A percentile compares a stretch with the other conserved stretches of the same genome.
Conservation (phyloP, 2,113 vertebrate species). For the Saccopteryx leptura region DNA sequence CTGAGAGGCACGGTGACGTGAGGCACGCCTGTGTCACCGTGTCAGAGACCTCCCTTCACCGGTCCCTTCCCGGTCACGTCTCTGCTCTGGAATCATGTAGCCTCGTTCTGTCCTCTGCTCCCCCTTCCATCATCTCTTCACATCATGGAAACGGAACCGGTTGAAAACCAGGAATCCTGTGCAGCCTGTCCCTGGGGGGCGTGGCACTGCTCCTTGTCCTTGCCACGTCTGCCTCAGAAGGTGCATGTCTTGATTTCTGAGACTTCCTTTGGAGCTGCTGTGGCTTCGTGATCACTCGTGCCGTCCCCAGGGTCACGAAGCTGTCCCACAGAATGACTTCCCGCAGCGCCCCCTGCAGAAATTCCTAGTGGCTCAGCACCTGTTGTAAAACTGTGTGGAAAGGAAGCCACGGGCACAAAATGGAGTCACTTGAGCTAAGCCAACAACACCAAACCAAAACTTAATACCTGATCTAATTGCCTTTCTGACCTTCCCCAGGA, state of each 20-base stretch:
- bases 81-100: conserved; percentile 67
- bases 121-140: conserved; percentile 74
- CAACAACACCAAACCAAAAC: background rate
- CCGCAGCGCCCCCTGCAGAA: conserved; percentile 90
- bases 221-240: conserved; percentile 94
- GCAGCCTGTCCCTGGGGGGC: conserved; percentile 93
- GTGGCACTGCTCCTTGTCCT: conserved; percentile 95
- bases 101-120: background rate
- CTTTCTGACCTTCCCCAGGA: background rate
- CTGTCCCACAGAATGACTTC: conserved; percentile 91
- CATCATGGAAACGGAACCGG: conserved; percentile 95
- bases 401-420: background rate
- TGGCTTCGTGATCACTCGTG: conserved; percentile 92
- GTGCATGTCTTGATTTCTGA: conserved; percentile 94
- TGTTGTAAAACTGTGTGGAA: conserved; percentile 88
- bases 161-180: conserved; percentile 92
- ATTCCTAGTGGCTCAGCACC: conserved; percentile 93
- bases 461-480: background rate
- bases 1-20: background rate
- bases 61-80: conserved; percentile 75
- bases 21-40: conserved; percentile 62
- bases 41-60: conserved; percentile 79
- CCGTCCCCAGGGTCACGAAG: conserved; percentile 90
- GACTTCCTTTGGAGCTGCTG: conserved; percentile 93
- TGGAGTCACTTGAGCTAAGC: background rate